Evolutionary conservation across 2,113 vertebrate genomes (phyloP).

Genomic region (Dasypus novemcinctus): DNA sequence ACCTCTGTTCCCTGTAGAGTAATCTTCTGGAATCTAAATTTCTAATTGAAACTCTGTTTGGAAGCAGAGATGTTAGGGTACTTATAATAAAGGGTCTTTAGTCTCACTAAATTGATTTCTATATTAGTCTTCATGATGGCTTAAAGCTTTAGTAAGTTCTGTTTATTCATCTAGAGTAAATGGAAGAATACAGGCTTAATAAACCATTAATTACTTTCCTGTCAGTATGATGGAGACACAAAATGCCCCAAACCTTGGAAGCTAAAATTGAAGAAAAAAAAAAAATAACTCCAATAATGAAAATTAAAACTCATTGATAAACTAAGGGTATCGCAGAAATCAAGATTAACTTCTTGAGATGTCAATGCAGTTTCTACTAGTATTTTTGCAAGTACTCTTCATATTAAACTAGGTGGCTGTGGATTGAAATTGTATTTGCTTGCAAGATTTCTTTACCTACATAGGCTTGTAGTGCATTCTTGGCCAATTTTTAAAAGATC

Average conservation of each 20-base stretch:
- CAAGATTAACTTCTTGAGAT: neutral
- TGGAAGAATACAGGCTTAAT: neutral
- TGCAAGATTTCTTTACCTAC: slow-evolving; percentile 7
- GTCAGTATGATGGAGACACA: neutral
- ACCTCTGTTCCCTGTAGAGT: neutral
- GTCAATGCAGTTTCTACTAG: neutral
- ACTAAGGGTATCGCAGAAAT: neutral
- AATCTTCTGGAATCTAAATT: slow-evolving; percentile 37
- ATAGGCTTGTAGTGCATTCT: neutral
- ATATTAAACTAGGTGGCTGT: neutral
- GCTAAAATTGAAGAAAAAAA: neutral
- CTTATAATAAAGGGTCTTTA: slow-evolving; percentile 8
- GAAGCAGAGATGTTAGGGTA: neutral
- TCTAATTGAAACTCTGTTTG: slow-evolving; percentile 14
- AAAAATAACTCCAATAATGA: slow-evolving; percentile 5
- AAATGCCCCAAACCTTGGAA: slow-evolving; percentile 22
- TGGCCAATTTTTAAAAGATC: neutral
- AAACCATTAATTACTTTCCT: neutral
- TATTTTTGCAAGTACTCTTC: slow-evolving; percentile 23
- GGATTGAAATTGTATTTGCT: neutral
- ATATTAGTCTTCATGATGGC: neutral
- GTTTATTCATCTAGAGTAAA: slow-evolving; percentile 25
- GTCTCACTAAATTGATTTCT: slow-evolving; percentile 11
- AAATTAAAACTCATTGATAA: slow-evolving; percentile 32
- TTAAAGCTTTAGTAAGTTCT: neutral